Evolutionary conservation across 2,797 vertebrate species (phyloP), one percentile per base, ranked within the genome.

Genomic region (Pipistrellus kuhlii): DNA sequence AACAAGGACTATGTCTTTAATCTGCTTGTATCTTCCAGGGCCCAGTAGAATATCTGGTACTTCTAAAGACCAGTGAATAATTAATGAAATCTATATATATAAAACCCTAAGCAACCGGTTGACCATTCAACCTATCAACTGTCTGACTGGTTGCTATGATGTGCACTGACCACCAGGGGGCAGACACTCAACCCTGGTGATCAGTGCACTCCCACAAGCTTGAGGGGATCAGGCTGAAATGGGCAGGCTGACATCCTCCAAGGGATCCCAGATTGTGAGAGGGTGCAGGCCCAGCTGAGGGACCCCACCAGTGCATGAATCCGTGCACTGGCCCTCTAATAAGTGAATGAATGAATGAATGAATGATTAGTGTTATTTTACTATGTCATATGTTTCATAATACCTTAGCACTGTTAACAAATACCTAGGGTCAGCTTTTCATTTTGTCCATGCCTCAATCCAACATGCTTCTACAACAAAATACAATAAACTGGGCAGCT

Each of bases 1-100:
- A 4, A 57, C 23, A 27, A 84, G 30, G 12, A 87, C 71, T 38
- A 27, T 62, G 35, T 71, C 15, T 91, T 85, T 68, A 85, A 57
- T 73, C 85, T 92, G 14, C 8, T 81, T 91, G 30, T 80, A 8
- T 89, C 18, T 48, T 89, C 38, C 23, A 91, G 75, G 53, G 32
- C 18, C 17, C 75, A 91, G 14, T 8, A 77, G 51, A 95, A 83
- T 69, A 72, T 25, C 44, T 81, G 41, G 14, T 57, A 72, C 35
- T 18, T 85, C n/a, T 71, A 85, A 68, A 20, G 41, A 41, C 51
- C 44, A 62, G 30, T 53, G 32, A 88, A 69, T 53, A 35, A 80
- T 78, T 75, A 80, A 12, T 76, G 41, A 21, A 57, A 62, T 23
- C 20, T 55, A 55, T 53, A 30, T 27, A 57, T 57, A 59, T 59